Evolutionary conservation across 1,140 invertebrate species (phyloP).

Genomic region (Lutraria rhynchaena): DNA sequence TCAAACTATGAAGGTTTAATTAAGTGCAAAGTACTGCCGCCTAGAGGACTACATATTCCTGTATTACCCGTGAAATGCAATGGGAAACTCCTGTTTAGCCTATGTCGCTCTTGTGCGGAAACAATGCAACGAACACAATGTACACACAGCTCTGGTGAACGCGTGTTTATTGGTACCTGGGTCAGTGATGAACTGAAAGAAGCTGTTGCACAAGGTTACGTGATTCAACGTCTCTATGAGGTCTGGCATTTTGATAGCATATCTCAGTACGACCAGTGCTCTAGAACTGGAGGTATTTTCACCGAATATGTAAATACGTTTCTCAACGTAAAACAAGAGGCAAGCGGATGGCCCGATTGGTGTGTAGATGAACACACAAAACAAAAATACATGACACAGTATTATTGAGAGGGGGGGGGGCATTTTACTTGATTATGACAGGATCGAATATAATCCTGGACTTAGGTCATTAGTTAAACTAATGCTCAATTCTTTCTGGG

Average conservation of each 20-base stretch:
- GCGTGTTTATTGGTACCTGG: conserved; percentile 22
- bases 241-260: conserved; percentile 45
- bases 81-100: conserved; percentile 46
- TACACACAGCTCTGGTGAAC: conserved; percentile 18
- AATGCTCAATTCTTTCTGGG: no score
- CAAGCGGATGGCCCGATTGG: conserved; percentile 66
- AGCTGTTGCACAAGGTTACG: conserved; percentile 10
- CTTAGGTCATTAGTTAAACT: no score
- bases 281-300: conserved; percentile 53
- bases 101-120: conserved; percentile 44
- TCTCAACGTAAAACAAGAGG: conserved; percentile 69
- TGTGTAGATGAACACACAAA: no score
- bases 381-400: no score
- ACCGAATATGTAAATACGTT: conserved; percentile 64
- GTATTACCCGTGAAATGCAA: conserved; percentile 14
- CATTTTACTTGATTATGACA: no score
- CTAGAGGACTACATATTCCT: conserved; percentile 26
- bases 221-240: conserved; percentile 33
- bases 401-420: no score
- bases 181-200: conserved; percentile 24
- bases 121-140: conserved; percentile 19
- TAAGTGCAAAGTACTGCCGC: conserved; percentile 46
- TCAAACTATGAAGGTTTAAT: conserved; percentile 35
- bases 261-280: conserved; percentile 22
- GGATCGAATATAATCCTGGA: no score